These are phyloP conservation scores for Cephalopholis sonnerati DNA, from an alignment of 2,113 vertebrate genomes.

Conservation along the genomic window DNA sequence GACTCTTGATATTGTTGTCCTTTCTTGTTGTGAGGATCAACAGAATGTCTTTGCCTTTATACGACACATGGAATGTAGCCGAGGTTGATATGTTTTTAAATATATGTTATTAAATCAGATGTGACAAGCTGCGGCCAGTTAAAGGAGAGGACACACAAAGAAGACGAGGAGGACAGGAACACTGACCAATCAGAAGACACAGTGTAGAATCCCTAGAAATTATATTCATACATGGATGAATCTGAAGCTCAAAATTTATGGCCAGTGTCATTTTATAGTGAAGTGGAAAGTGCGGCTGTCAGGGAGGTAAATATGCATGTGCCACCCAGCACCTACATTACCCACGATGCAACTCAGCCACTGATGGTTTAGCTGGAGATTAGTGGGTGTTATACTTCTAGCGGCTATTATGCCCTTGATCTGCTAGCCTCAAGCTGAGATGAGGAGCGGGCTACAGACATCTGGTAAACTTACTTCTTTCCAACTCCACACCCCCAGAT, in stretches of 20 bases:
- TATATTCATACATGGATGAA: not conserved
- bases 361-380: not conserved
- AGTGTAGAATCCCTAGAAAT: not conserved
- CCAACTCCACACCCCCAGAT: no score
- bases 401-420: not conserved
- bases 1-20: conserved; percentile 47
- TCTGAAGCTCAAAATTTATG: not conserved
- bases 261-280: not conserved
- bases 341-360: not conserved
- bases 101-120: conserved; percentile 28
- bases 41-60: conserved; percentile 26
- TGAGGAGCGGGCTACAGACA: not conserved
- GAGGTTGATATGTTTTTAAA: conserved; percentile 17
- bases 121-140: conserved; percentile 36
- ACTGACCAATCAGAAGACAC: not conserved
- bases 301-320: not conserved
- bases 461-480: no score
- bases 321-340: not conserved
- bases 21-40: conserved; percentile 56
- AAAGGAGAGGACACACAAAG: not conserved
- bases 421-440: not conserved
- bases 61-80: conserved; percentile 4
- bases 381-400: not conserved
- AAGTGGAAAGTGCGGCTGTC: not conserved
- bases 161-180: not conserved